phyloP scores from a whole-genome alignment of 1,140 invertebrate species.

The Lordiphosa clarofinis region DNA sequence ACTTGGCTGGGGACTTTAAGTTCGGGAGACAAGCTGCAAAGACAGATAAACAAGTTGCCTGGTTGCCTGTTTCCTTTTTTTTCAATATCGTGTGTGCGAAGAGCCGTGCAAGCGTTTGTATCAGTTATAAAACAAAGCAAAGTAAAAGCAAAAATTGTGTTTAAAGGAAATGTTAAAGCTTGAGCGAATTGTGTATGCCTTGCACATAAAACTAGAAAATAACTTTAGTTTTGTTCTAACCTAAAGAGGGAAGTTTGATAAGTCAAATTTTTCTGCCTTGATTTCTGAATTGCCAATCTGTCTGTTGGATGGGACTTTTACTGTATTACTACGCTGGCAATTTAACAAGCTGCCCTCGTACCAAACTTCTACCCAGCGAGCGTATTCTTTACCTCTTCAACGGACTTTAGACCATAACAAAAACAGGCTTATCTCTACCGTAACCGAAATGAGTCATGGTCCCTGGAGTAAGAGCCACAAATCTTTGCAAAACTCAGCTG shows the following conservation, averaged over 20 bases:
- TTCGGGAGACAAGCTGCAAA: conserved; percentile 56
- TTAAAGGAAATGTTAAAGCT: conserved; percentile 25
- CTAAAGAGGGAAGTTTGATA: too few species aligned
- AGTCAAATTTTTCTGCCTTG: too few species aligned
- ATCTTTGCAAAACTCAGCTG: conserved; percentile 41
- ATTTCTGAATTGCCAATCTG: too few species aligned
- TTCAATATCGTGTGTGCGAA: conserved; percentile 22
- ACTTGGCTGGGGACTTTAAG: conserved; percentile 34
- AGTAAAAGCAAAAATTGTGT: conserved; percentile 10
- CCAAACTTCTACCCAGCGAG: too few species aligned
- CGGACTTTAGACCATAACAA: not conserved
- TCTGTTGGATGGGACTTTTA: too few species aligned
- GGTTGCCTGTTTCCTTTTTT: conserved; percentile 21
- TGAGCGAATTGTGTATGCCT: conserved; percentile 70
- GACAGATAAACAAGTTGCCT: conserved; percentile 65
- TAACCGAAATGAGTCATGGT: conserved; percentile 46
- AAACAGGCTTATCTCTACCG: conserved; percentile 57
- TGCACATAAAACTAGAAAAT: conserved; percentile 24
- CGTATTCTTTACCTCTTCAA: too few species aligned
- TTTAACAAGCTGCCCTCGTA: too few species aligned
- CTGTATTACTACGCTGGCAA: too few species aligned
- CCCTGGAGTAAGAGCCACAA: conserved; percentile 34
- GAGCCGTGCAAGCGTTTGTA: conserved; percentile 71
- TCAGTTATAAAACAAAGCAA: conserved; percentile 72
- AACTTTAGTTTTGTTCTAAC: not conserved